Percentiles rank a stretch among this genome's conserved stretches.
Evolutionary conservation across 2,888 invertebrate species (phyloP).

Genomic region (Standfussiana lucernea): DNA sequence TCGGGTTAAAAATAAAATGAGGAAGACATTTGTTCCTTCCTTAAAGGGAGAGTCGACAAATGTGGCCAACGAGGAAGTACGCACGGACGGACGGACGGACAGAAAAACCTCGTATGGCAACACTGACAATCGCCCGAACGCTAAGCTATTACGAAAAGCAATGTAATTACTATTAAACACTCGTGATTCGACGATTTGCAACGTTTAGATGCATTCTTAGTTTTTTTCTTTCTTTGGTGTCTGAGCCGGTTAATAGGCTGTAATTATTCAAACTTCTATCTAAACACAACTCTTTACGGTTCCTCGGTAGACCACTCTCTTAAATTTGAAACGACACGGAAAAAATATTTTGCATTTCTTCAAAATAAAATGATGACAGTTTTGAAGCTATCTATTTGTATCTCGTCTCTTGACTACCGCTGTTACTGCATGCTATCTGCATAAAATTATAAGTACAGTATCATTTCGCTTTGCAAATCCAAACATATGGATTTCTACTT

Average conservation of each 20-base stretch:
- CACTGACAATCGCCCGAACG: constrained; percentile 47
- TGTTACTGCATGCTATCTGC: not conserved
- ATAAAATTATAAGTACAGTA: constrained; percentile 13
- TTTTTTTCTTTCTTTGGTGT: constrained; percentile 13
- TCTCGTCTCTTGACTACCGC: not conserved
- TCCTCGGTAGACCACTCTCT: constrained; percentile 18
- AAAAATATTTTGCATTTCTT: not conserved
- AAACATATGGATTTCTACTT: constrained; percentile 36
- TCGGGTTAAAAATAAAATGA: constrained; percentile 69
- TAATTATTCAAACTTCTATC: constrained; percentile 42
- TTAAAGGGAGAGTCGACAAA: constrained; percentile 71
- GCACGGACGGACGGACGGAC: constrained; percentile 42
- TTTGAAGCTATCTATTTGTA: not conserved
- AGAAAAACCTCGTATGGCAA: constrained; percentile 62
- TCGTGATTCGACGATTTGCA: constrained; percentile 41
- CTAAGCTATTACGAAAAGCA: constrained; percentile 58
- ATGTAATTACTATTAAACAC: constrained; percentile 57
- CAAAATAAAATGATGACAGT: not conserved
- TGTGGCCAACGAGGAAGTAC: constrained; percentile 74
- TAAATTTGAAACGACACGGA: constrained; percentile 9
- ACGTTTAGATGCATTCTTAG: constrained; percentile 39
- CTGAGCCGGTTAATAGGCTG: constrained; percentile 36
- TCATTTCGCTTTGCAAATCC: not conserved
- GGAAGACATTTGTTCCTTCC: constrained; percentile 75
- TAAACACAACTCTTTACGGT: constrained; percentile 30